phyloP scores from a whole-genome alignment of 2,888 invertebrate species.

The Odontocolon sp. region DNA sequence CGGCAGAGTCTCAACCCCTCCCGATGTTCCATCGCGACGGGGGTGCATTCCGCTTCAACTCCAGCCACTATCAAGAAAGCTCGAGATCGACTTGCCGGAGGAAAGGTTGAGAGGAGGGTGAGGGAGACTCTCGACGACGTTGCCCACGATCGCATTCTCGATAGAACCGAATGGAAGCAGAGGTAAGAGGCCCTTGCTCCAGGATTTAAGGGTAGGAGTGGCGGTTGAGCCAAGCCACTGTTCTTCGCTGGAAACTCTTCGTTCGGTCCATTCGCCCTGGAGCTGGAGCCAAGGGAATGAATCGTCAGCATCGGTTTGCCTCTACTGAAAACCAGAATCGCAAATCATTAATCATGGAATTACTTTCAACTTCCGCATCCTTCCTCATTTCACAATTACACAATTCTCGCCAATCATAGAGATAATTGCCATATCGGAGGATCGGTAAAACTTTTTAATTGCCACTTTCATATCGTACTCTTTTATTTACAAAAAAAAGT shows the following conservation, averaged over 20 bases:
- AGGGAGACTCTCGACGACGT: background rate
- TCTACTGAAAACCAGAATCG: background rate
- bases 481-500: too few species aligned
- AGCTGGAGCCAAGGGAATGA: background rate
- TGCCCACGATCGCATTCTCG: constrained; percentile 31
- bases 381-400: background rate
- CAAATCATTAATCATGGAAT: too few species aligned
- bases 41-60: constrained; percentile 12
- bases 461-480: too few species aligned
- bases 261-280: too few species aligned
- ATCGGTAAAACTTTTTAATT: too few species aligned
- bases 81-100: constrained; percentile 24
- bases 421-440: too few species aligned
- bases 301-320: background rate
- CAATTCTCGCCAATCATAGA: background rate
- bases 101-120: background rate
- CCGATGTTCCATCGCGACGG: constrained; percentile 38
- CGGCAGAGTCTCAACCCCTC: background rate
- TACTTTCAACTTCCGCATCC: too few species aligned
- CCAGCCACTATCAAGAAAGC: background rate
- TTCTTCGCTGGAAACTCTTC: background rate
- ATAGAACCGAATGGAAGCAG: constrained; percentile 13
- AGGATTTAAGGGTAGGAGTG: background rate
- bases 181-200: constrained; percentile 15
- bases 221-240: background rate